Base-by-base conservation (phyloP, 2,113 vertebrate species). In the Accipiter virgatus region DNA sequence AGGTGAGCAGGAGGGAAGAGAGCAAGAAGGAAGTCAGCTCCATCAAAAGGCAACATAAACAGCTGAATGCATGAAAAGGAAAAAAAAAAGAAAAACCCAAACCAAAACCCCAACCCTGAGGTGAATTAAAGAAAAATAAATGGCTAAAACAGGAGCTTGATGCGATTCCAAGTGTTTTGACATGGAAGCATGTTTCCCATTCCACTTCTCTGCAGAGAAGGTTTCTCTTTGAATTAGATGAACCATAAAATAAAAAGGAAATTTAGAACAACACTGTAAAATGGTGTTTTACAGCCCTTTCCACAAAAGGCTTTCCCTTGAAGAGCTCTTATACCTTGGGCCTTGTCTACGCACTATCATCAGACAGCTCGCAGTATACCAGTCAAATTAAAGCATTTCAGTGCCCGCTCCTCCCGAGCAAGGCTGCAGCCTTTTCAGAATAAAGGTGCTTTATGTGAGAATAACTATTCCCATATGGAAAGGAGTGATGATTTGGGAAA, bases 161-260 rank as follows among this genome's bases (percentile, higher is more conserved):
- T 67, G 70, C 0, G 4, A 72, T 84, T 95, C 86, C 88, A 85
- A 95, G 89, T 58, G 45, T 73, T 95, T 84, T 85, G 94, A 94
- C 91, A 27, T 38, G 58, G 80, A 70, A 75, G 66, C 56, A 53
- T 85, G 91, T 95, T 97, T 96, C 88, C 86, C 83, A 95, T 97
- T 91, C 73, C 65, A 29, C 66, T 68, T 70, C 58, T 94, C 61
- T 11, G 17, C 58, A 0, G 47, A 45, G 65, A 29, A 68, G 61
- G 61, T 85, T 97, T 94, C 86, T 55, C 84, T 94, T 94, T 11
- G 2, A 82, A 93, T 95, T 77, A 87, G 91, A 73, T 72, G 81
- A 85, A 68, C 91, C 91, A 58, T 95, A 94, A 96, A 97, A 95
- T 47, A 84, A 94, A 94, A 80, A 93, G 94, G 91, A 91, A 95